These are phyloP conservation scores for Halocynthia aurantium DNA, from an alignment of 23 tunicate species.

Conservation along the genomic window DNA sequence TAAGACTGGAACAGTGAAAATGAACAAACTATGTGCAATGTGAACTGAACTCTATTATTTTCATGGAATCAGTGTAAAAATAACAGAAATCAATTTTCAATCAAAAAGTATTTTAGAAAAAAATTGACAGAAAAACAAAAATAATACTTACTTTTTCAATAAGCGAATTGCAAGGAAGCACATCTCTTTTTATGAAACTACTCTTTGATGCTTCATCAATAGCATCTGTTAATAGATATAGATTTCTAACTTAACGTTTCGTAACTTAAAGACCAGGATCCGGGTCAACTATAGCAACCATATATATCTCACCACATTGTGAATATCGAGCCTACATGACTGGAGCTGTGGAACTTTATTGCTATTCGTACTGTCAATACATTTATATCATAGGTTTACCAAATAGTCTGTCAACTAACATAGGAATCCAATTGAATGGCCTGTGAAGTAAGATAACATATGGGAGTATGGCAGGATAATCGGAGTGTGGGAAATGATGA, in stretches of 20 bases:
- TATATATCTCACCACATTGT: too few species aligned
- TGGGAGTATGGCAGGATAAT: too few species aligned
- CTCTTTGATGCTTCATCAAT: constrained; percentile 51
- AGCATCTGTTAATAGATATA: constrained; percentile 27
- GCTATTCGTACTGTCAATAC: too few species aligned
- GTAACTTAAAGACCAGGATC: too few species aligned
- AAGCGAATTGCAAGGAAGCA: constrained; percentile 13
- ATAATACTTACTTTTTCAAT: constrained; percentile 31
- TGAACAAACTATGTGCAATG: not conserved
- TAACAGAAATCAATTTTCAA: not conserved
- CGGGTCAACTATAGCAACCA: too few species aligned
- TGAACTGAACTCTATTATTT: not conserved
- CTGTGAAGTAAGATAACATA: too few species aligned
- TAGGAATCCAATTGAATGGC: too few species aligned
- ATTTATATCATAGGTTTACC: too few species aligned
- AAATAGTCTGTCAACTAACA: too few species aligned
- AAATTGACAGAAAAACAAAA: not conserved
- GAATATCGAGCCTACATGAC: too few species aligned
- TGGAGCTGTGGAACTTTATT: too few species aligned
- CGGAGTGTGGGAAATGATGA: too few species aligned
- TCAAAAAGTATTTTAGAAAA: not conserved
- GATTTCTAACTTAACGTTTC: not conserved
- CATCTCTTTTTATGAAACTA: constrained; percentile 56
- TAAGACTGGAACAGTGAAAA: not conserved
- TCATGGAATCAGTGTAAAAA: not conserved